Evolutionary conservation across 2,113 vertebrate genomes (phyloP).

Genomic region (Martes martes): DNA sequence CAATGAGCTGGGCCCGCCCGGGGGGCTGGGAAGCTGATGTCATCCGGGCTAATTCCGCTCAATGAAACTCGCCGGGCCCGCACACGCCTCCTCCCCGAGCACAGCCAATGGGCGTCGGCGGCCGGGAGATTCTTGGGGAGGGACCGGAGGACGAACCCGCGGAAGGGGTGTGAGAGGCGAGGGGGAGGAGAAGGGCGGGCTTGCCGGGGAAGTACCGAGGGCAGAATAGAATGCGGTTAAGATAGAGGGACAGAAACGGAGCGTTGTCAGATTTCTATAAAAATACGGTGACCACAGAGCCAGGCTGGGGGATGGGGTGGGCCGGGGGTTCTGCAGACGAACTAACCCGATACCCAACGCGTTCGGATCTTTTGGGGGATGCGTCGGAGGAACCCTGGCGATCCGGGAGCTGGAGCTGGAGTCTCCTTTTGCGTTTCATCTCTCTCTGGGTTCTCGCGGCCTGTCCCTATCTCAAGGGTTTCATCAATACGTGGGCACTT

Average conservation of each 20-base stretch:
- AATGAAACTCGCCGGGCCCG: conserved; percentile 81
- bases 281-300: conserved; percentile 42
- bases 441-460: not conserved
- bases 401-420: not conserved
- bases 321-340: not conserved
- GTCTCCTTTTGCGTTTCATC: not conserved
- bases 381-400: not conserved
- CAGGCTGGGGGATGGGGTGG: conserved; percentile 32
- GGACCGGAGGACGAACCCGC: not conserved
- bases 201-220: not conserved
- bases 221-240: not conserved
- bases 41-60: conserved; percentile 84
- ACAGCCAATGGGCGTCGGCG: conserved; percentile 77
- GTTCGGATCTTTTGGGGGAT: not conserved
- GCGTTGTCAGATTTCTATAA: conserved; percentile 43
- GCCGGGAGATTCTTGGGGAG: not conserved
- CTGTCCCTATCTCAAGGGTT: not conserved
- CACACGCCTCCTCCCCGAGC: conserved; percentile 77
- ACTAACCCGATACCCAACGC: not conserved
- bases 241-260: not conserved
- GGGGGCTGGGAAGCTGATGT: conserved; percentile 85
- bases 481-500: conserved; percentile 22
- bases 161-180: not conserved
- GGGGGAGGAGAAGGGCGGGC: not conserved
- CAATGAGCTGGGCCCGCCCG: conserved; percentile 83